Evolutionary conservation across 2,888 invertebrate species (phyloP).

Genomic region (Drosophila kanekoi): DNA sequence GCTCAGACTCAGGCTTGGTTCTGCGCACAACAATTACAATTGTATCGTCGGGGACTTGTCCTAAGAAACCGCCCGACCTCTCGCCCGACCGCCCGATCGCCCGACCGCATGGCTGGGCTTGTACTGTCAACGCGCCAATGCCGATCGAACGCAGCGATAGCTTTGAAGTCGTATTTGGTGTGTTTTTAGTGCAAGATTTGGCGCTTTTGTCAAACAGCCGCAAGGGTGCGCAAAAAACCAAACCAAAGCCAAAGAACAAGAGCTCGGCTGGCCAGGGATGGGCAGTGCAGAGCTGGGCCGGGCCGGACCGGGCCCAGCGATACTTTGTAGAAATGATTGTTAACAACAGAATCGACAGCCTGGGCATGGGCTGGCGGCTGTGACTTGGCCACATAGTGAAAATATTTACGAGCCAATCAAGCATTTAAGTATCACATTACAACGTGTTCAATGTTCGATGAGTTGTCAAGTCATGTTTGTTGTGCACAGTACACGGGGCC

Average conservation of each 20-base stretch:
- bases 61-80: slow-evolving; percentile 12
- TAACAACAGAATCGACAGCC: slow-evolving; percentile 81
- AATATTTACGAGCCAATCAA: slow-evolving; percentile 84
- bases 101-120: neutral
- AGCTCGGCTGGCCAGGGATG: slow-evolving; percentile 8
- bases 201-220: slow-evolving; percentile 82
- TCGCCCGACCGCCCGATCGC: neutral
- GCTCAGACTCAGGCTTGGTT: neutral
- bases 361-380: slow-evolving; percentile 17
- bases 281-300: neutral
- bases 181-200: slow-evolving; percentile 84
- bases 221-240: slow-evolving; percentile 52
- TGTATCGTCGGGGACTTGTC: slow-evolving; percentile 38
- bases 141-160: slow-evolving; percentile 83
- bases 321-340: slow-evolving; percentile 84
- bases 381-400: slow-evolving; percentile 70
- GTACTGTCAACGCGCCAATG: slow-evolving; percentile 68
- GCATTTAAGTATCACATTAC: slow-evolving; percentile 85
- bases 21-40: slow-evolving; percentile 59
- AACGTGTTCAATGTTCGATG: slow-evolving; percentile 85
- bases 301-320: slow-evolving; percentile 37
- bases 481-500: slow-evolving; percentile 52
- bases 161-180: slow-evolving; percentile 84
- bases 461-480: slow-evolving; percentile 84
- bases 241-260: slow-evolving; percentile 8